Evolutionary conservation across 2,113 vertebrate genomes (phyloP).

Genomic region (Progne subis): DNA sequence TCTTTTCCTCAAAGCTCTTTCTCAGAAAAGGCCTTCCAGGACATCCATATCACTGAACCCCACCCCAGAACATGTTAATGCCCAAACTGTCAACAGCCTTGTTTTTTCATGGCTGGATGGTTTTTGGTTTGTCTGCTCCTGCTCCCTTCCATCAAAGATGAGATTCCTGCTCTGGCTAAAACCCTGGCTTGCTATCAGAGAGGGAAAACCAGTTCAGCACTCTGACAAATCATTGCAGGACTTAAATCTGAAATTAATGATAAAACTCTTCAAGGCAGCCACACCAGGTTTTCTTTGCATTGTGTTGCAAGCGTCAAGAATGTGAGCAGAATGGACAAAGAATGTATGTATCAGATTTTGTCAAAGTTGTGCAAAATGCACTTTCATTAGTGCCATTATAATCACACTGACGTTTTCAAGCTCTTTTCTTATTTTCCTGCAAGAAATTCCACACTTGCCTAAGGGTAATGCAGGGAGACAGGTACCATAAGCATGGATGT

Average conservation of each 20-base stretch:
- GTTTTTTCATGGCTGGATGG: neutral
- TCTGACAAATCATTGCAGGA: neutral
- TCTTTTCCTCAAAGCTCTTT: neutral
- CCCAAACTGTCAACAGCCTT: neutral
- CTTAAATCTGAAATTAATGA: neutral
- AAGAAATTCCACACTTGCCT: neutral
- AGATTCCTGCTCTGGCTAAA: neutral
- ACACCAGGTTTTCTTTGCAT: neutral
- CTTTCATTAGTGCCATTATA: neutral
- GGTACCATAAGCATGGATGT: neutral
- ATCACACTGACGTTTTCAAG: neutral
- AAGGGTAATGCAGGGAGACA: neutral
- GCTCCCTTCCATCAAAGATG: neutral
- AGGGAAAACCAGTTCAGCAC: neutral
- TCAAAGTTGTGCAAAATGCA: neutral
- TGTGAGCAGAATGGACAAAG: neutral
- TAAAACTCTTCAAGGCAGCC: neutral
- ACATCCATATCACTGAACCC: neutral
- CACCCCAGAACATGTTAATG: neutral
- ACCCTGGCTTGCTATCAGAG: neutral
- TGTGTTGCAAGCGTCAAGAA: neutral
- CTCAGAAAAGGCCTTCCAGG: neutral
- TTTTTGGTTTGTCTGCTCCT: neutral
- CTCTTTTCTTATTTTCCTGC: neutral
- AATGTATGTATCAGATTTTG: neutral